These are phyloP conservation scores for Macrosiphum euphorbiae DNA, from an alignment of 2,888 invertebrate genomes.

Conservation along the genomic window DNA sequence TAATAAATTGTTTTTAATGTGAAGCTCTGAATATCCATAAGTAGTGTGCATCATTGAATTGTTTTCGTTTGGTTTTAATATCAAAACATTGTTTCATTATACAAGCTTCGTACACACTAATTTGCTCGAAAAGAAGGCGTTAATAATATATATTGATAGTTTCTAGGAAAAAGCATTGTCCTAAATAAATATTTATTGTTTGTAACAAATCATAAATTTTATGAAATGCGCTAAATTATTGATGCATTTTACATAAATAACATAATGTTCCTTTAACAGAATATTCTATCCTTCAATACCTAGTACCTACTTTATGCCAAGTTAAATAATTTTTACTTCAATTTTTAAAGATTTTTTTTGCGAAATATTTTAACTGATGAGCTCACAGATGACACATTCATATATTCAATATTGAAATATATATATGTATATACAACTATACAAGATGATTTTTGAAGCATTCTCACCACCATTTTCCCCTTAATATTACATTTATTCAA, in stretches of 20 bases:
- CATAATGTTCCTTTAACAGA: not conserved
- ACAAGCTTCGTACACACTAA: fast-evolving
- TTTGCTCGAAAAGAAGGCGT: not conserved
- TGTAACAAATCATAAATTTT: not conserved
- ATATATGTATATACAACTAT: too few species aligned
- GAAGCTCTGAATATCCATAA: not conserved
- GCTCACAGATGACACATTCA: not conserved
- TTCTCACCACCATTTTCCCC: too few species aligned
- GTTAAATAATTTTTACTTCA: not conserved
- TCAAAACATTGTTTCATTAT: not conserved
- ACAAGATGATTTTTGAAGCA: too few species aligned
- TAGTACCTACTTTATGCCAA: not conserved
- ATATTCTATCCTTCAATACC: not conserved
- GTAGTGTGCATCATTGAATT: not conserved
- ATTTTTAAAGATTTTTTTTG: not conserved
- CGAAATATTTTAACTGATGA: not conserved
- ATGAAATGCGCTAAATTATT: not conserved
- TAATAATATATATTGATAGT: not conserved
- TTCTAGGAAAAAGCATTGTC: not conserved
- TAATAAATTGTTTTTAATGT: constrained; percentile 43
- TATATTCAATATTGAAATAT: not conserved
- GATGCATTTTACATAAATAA: not conserved
- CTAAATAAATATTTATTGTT: not conserved
- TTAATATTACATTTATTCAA: too few species aligned
- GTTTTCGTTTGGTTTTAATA: not conserved